phyloP scores from a whole-genome alignment of 2,888 invertebrate genomes.

The Selenia dentaria region DNA sequence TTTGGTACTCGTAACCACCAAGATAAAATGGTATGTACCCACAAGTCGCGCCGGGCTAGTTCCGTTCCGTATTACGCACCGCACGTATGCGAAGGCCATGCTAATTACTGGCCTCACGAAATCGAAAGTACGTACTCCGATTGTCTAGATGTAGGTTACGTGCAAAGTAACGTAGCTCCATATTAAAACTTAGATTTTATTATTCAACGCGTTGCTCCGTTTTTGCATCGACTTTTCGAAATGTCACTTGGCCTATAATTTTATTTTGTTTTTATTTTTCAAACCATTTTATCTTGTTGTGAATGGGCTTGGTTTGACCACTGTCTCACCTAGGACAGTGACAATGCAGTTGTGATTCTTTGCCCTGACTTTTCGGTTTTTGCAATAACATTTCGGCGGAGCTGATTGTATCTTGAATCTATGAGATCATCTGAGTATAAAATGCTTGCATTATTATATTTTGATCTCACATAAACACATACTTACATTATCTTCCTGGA shows the following conservation, averaged over 20 bases:
- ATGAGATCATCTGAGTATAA: no score
- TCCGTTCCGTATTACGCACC: slow-evolving; percentile 74
- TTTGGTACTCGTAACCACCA: slow-evolving; percentile 5
- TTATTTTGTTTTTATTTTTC: background rate
- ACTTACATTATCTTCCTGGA: no score
- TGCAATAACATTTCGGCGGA: no score
- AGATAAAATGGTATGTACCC: slow-evolving; percentile 24
- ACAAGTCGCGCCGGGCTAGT: slow-evolving; percentile 53
- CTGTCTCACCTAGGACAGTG: slow-evolving; percentile 6
- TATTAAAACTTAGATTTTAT: slow-evolving; percentile 44
- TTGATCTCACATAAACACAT: no score
- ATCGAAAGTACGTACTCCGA: slow-evolving; percentile 69
- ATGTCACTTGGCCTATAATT: slow-evolving; percentile 40
- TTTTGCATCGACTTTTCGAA: slow-evolving; percentile 28
- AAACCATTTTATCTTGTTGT: no score
- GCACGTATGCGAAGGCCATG: slow-evolving; percentile 76
- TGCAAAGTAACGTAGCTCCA: slow-evolving; percentile 57
- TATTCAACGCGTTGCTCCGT: slow-evolving; percentile 31
- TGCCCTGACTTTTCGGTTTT: no score
- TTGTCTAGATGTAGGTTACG: slow-evolving; percentile 64
- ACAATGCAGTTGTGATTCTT: no score
- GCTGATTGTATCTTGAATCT: no score
- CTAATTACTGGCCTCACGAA: slow-evolving; percentile 80
- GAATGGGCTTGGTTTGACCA: slow-evolving; percentile 12
- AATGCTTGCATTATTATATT: no score